A percentile compares a stretch with the other conserved stretches of the same genome.
These are phyloP conservation scores for Acridotheres tristis DNA, from an alignment of 2,797 vertebrate genomes.

Conservation along the genomic window DNA sequence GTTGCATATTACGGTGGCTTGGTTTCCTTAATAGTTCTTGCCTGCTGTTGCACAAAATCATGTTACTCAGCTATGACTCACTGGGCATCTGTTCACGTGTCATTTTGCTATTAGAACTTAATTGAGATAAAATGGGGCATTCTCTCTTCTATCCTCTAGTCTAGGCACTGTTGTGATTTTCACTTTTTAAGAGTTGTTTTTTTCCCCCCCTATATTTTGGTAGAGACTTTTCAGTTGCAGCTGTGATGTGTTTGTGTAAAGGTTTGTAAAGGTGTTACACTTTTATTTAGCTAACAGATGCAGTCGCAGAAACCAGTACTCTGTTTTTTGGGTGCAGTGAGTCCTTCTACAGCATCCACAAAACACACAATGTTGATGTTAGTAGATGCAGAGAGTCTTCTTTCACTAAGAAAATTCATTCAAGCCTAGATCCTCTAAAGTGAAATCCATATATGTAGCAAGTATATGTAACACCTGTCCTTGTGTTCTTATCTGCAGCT, in stretches of 20 bases:
- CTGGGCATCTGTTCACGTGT: background rate
- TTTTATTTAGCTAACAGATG: background rate
- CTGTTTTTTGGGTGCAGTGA: background rate
- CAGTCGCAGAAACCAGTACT: background rate
- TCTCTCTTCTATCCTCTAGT: background rate
- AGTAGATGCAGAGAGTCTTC: background rate
- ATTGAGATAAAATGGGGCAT: background rate
- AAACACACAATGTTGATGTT: background rate
- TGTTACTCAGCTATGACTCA: conserved; percentile 25
- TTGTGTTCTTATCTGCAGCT: background rate
- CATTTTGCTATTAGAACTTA: background rate
- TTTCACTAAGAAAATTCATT: background rate
- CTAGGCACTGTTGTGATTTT: background rate
- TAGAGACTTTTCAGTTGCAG: background rate
- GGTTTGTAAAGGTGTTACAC: background rate
- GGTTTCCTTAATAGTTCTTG: background rate
- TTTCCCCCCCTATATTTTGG: background rate
- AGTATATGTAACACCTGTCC: background rate
- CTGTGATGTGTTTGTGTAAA: background rate
- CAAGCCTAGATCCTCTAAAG: background rate
- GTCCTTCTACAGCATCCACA: background rate
- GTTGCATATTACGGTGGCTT: background rate
- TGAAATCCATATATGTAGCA: background rate
- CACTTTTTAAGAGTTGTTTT: background rate
- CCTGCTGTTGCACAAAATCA: background rate